Base-by-base conservation (phyloP, 1,140 invertebrate genomes). In the Drosophila ironensis region DNA sequence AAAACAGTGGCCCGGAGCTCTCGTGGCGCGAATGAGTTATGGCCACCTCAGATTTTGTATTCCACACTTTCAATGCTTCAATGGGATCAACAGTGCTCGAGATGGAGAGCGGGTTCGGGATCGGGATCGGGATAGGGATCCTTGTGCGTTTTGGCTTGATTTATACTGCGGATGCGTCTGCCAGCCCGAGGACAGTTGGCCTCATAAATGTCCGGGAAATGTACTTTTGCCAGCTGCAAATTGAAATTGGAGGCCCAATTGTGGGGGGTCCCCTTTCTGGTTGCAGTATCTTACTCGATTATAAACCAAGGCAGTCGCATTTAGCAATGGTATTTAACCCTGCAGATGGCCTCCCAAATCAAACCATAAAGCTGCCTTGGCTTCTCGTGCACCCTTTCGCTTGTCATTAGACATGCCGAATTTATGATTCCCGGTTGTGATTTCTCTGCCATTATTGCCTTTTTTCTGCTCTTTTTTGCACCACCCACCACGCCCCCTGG, bases 381-480 rank as follows among this genome's bases (percentile, higher is more conserved):
- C 60, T 42, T 14, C 33, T 16, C 25, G 27, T 35, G 48, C 38
- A 14, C 50, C 38, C 53, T 59, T 33, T 30, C 52, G 17, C 68
- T 45, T 51, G 80, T 86, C 80, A 86, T 86, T 86, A 86, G 80
- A 86, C 80, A 86, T 86, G 81, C 75, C 81, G 72, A 86, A 86
- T 86, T 86, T 86, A 86, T 86, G 80, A 80, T 86, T 60, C 74
- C 68, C 72, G 66, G 66, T 63, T 86, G 76, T 86, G 80, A 86
- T 86, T 84, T 84, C 57, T 53, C 44, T 41, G n/a, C n/a, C 14
- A 33, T 46, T 52, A 53, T 35, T 46, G 8, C 28, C 5, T 38
- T n/a, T 33, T 9, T 11, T 1, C n/a, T 4, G 0, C 7, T 24
- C 0, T 19, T 41, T 53, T 40, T 19, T 37, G 19, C 56, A 33